Percentiles rank a stretch among this genome's conserved stretches.
Conservation (phyloP, 2,888 invertebrate genomes). For the Calephelis perditalis region DNA sequence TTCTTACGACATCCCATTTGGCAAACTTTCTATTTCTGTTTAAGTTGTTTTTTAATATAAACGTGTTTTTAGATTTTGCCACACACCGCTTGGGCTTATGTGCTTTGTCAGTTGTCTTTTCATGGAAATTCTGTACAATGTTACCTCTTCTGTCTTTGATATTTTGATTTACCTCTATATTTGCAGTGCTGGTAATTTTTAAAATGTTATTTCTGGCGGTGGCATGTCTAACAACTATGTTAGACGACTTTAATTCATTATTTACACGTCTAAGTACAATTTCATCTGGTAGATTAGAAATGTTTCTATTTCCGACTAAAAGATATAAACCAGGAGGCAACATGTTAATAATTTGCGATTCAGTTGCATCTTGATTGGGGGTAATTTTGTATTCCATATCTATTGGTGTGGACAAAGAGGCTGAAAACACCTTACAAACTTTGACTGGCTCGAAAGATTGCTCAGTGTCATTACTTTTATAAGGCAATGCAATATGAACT, state of each 20-base stretch:
- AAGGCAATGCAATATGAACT: constrained; percentile 55
- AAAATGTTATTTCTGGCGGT: not conserved
- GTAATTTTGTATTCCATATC: constrained; percentile 58
- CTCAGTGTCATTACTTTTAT: constrained; percentile 36
- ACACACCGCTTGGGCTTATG: not conserved
- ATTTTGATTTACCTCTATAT: not conserved
- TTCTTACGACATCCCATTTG: constrained; percentile 45
- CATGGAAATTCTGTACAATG: too few relatives aligned
- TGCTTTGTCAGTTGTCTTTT: not conserved
- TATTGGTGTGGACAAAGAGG: constrained; percentile 52
- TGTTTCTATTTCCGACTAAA: constrained; percentile 39
- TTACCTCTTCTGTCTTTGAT: too few relatives aligned
- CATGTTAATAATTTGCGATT: constrained; percentile 20
- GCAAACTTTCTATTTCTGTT: not conserved
- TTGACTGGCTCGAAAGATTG: constrained; percentile 40
- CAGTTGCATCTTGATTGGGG: constrained; percentile 37
- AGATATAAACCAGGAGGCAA: constrained; percentile 50
- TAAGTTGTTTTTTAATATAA: not conserved
- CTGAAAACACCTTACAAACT: constrained; percentile 52
- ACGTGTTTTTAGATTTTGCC: not conserved
- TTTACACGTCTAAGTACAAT: constrained; percentile 43
- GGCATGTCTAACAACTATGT: constrained; percentile 22
- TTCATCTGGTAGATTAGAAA: constrained; percentile 30
- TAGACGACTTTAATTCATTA: constrained; percentile 32
- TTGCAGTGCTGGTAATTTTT: not conserved